These are phyloP conservation scores for Eupeodes luniger DNA, from an alignment of 2,888 invertebrate species.

Conservation along the genomic window DNA sequence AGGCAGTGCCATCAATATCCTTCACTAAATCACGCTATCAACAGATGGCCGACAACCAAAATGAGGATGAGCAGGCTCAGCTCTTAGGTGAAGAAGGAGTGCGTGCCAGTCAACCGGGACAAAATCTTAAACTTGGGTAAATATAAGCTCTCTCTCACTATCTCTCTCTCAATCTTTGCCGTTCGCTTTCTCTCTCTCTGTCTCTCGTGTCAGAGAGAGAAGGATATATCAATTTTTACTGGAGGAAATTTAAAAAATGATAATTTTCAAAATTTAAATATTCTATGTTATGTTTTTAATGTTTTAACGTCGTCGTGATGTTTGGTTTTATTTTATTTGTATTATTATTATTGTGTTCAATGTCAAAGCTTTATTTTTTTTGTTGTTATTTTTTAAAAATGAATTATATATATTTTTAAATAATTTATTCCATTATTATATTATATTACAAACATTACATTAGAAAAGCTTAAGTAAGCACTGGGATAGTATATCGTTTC, in stretches of 20 bases:
- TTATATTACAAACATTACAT: not conserved
- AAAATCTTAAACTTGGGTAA: conserved; percentile 99
- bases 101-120: conserved; percentile 91
- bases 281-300: conserved; percentile 39
- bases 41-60: conserved; percentile 98
- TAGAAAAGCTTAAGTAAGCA: conserved; percentile 75
- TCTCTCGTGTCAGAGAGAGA: conserved; percentile 19
- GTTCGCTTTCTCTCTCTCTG: conserved; percentile 50
- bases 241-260: conserved; percentile 43
- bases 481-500: conserved; percentile 77
- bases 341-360: conserved; percentile 58
- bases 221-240: conserved; percentile 64
- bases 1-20: conserved; percentile 87
- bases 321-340: conserved; percentile 36
- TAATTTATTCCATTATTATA: conserved; percentile 56
- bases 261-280: conserved; percentile 45
- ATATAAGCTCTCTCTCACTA: conserved; percentile 82
- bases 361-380: conserved; percentile 56
- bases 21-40: conserved; percentile 84
- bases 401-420: conserved; percentile 38
- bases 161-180: conserved; percentile 76
- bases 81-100: conserved; percentile 98
- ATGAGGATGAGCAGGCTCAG: conserved; percentile 97
- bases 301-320: conserved; percentile 42
- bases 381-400: not conserved